Base-by-base conservation (phyloP, 2,888 invertebrate species). In the Cremastobaeus sp. region DNA sequence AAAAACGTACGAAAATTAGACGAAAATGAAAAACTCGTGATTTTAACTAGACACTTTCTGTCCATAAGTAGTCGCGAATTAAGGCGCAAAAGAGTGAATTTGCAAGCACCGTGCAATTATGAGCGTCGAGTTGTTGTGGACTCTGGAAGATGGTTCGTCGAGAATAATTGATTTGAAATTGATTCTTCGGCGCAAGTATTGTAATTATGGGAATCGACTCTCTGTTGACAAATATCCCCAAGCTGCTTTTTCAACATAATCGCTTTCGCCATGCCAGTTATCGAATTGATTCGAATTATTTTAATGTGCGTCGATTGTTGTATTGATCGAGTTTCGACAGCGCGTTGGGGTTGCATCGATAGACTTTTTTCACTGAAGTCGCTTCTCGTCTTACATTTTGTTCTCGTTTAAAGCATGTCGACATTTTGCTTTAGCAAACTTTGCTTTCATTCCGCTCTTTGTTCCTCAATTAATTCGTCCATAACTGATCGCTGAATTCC, bases 301-400 rank as follows among this genome's bases (percentile, higher is more conserved):
- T 57, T 57, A 57, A 68, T 68, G 39, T 21, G 43, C 34, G 30
- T 14, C 50, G 57, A 68, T 68, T 43, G 57, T 50, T 57, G 55
- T 41, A 55, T 57, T 48, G 66, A 66, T 66, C 66, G 48, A 15
- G 55, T 37, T 57, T 66, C 41, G 32, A 64, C 64, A 54, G 39
- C 48, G 45, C 28, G 39, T 25, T 32, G 25, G 55, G 66, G 55
- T 55, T 32, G 47, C 21, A 55, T 65, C 48, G 21, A 55, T 47
- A 65, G 55, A 25, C 17, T 52, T 54, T 59, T 65, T 64, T 18
- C 41, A 32, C 45, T 17, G 25, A 60, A 60, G 14, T 45, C 64
- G 20, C 45, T 54, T 65, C 45, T 55, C 65, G 47, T 55, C 65
- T 65, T 65, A 65, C 55, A 37, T 45, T 60, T 65, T 65, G 35